These are phyloP conservation scores for Styela clava DNA, from an alignment of 23 tunicate species.

Conservation along the genomic window DNA sequence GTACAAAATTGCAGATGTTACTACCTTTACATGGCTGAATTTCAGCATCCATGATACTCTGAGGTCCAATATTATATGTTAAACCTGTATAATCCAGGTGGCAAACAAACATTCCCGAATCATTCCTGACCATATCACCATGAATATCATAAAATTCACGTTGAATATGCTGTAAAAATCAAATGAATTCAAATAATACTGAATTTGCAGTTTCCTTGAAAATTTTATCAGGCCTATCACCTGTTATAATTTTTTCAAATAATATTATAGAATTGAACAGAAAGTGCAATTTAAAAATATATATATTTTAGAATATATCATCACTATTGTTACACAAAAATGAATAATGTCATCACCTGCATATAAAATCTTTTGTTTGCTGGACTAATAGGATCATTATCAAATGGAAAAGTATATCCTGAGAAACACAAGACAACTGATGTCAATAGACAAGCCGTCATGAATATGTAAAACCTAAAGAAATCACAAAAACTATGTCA, in stretches of 20 bases:
- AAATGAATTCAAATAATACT: background rate
- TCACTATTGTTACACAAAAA: too few species aligned
- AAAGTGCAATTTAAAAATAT: too few species aligned
- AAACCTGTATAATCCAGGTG: constrained; percentile 51
- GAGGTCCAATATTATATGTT: constrained; percentile 22
- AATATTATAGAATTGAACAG: too few species aligned
- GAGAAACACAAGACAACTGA: constrained; percentile 25
- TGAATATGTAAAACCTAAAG: constrained; percentile 9
- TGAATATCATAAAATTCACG: constrained; percentile 51
- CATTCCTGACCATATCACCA: constrained; percentile 22
- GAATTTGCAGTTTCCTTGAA: background rate
- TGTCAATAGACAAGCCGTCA: background rate
- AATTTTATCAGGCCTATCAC: background rate
- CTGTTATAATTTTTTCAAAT: background rate
- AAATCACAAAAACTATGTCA: too few species aligned
- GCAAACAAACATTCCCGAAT: constrained; percentile 60
- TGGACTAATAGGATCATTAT: constrained; percentile 18
- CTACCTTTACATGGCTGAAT: constrained; percentile 35
- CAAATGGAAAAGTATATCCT: constrained; percentile 50
- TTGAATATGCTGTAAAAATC: constrained; percentile 53
- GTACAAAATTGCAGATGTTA: too few species aligned
- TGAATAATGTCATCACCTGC: too few species aligned
- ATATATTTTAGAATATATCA: too few species aligned
- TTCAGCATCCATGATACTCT: constrained; percentile 17
- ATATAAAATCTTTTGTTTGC: constrained; percentile 45